phyloP scores from a whole-genome alignment of 2,888 invertebrate genomes.

The Eupithecia dodoneata region DNA sequence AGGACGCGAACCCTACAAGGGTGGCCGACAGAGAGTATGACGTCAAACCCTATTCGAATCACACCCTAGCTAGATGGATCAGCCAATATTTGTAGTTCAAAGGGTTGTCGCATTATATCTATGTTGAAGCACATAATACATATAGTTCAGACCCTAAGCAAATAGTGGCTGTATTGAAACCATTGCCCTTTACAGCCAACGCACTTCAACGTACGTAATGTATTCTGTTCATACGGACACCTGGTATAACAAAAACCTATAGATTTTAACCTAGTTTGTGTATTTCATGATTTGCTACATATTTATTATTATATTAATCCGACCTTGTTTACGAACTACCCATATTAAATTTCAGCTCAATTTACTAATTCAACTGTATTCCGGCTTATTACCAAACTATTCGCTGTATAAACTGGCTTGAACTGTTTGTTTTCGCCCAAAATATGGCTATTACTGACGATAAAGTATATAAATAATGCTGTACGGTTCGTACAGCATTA shows the following conservation, averaged over 20 bases:
- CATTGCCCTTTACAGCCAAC: constrained; percentile 10
- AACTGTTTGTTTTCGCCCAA: background rate
- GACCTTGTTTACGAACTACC: background rate
- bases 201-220: background rate
- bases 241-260: background rate
- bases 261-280: background rate
- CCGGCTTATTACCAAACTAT: background rate
- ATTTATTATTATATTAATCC: background rate
- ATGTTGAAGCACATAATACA: background rate
- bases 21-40: background rate
- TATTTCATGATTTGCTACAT: background rate
- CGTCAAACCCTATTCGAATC: background rate
- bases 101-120: constrained; percentile 17
- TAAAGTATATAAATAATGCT: background rate
- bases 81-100: constrained; percentile 11
- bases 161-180: constrained; percentile 31
- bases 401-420: background rate
- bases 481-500: too few species aligned
- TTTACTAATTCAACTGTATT: background rate
- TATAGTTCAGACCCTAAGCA: constrained; percentile 23
- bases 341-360: background rate
- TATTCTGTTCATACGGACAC: background rate
- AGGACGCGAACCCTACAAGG: background rate
- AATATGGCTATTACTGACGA: background rate
- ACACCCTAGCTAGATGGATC: background rate